A percentile compares a stretch with the other conserved stretches of the same genome.
Evolutionary conservation across 2,113 vertebrate species (phyloP).

Genomic region (Thalassoma bifasciatum): DNA sequence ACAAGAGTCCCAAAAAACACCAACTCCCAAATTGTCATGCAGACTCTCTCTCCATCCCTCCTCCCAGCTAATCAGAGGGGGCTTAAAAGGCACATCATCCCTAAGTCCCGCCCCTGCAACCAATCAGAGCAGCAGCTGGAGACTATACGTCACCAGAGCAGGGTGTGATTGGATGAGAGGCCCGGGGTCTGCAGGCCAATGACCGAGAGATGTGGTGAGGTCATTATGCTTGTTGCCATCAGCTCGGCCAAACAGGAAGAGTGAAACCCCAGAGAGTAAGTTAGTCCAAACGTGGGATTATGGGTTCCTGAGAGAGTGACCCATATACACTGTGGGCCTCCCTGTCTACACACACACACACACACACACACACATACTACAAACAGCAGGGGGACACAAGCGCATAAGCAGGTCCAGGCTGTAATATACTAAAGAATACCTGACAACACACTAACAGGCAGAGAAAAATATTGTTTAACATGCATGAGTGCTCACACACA

Average conservation of each 20-base stretch:
- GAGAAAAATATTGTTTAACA: slow-evolving; percentile 6
- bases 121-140: slow-evolving; percentile 50
- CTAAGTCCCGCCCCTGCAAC: slow-evolving; percentile 68
- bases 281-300: slow-evolving; percentile 71
- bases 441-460: slow-evolving; percentile 20
- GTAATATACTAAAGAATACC: slow-evolving; percentile 14
- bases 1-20: slow-evolving; percentile 48
- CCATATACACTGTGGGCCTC: slow-evolving; percentile 57
- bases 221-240: slow-evolving; percentile 87
- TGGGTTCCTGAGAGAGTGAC: slow-evolving; percentile 65
- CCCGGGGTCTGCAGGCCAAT: slow-evolving; percentile 80
- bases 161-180: slow-evolving; percentile 74
- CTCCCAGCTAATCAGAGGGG: slow-evolving; percentile 71
- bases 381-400: background rate
- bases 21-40: slow-evolving; percentile 60
- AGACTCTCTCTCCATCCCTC: slow-evolving; percentile 22
- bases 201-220: slow-evolving; percentile 77
- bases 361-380: slow-evolving; percentile 15
- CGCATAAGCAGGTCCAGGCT: slow-evolving; percentile 24
- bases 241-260: slow-evolving; percentile 81
- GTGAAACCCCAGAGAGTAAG: slow-evolving; percentile 74
- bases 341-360: slow-evolving; percentile 20
- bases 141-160: slow-evolving; percentile 76
- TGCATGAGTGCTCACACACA: slow-evolving; percentile 9
- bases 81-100: background rate